Evolutionary conservation across 2,113 vertebrate species (phyloP).

Genomic region (Numida meleagris): DNA sequence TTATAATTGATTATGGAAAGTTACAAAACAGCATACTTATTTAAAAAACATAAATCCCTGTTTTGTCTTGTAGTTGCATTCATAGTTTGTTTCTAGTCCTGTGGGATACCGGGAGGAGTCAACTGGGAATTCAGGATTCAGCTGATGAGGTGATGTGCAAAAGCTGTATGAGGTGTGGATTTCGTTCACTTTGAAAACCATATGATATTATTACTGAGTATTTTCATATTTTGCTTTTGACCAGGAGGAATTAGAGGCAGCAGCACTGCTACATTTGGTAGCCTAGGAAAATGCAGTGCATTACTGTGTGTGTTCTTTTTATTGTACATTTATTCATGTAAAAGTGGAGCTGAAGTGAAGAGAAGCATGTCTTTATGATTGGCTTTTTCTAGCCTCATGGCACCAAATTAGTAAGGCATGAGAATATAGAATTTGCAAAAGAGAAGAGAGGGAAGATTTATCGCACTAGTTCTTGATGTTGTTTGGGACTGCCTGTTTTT

Average conservation of each 20-base stretch:
- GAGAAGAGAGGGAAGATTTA: background rate
- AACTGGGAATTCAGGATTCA: background rate
- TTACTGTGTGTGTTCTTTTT: background rate
- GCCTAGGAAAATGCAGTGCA: background rate
- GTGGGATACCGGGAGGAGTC: background rate
- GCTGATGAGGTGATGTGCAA: background rate
- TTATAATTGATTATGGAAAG: background rate
- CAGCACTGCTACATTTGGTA: background rate
- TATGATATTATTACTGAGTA: background rate
- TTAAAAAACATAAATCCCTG: background rate
- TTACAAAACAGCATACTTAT: background rate
- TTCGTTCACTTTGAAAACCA: background rate
- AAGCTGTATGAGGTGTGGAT: background rate
- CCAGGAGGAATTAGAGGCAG: background rate
- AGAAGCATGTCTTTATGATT: background rate
- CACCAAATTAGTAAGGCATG: background rate
- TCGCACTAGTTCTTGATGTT: background rate
- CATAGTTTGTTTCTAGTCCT: background rate
- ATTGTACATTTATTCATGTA: background rate
- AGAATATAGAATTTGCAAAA: background rate
- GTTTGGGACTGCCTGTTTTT: fast-evolving
- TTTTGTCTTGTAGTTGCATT: background rate
- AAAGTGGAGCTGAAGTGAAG: background rate
- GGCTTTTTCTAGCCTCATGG: background rate
- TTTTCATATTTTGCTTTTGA: background rate